A percentile compares a stretch with the other conserved stretches of the same genome.
These are phyloP conservation scores for Idris sp. DNA, from an alignment of 1,140 invertebrate species.

Conservation along the genomic window DNA sequence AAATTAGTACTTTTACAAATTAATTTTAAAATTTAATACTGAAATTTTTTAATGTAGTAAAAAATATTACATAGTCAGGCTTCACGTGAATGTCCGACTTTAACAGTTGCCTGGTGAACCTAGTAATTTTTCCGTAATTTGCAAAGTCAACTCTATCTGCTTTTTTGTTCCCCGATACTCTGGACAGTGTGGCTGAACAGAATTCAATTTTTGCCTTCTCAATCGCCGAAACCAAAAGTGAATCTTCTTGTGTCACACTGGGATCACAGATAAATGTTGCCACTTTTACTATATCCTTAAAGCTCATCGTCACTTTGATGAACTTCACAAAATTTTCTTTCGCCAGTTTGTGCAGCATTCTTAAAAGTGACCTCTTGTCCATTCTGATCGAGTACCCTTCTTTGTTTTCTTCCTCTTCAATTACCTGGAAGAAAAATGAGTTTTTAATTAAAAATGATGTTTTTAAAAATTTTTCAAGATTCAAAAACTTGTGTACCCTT, in stretches of 20 bases:
- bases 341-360: conserved; percentile 80
- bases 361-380: conserved; percentile 81
- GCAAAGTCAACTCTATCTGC: conserved; percentile 1
- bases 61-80: conserved; percentile 47
- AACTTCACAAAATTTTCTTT: conserved; percentile 81
- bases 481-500: too few species aligned
- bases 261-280: conserved; percentile 81
- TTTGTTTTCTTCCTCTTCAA: conserved; percentile 79
- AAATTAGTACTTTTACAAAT: neutral
- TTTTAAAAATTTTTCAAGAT: too few species aligned
- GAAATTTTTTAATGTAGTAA: neutral
- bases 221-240: conserved; percentile 80
- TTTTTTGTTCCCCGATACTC: conserved; percentile 28
- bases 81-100: conserved; percentile 52
- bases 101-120: conserved; percentile 31
- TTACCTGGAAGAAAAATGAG: conserved; percentile 69
- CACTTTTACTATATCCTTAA: conserved; percentile 75
- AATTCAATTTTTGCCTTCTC: conserved; percentile 83
- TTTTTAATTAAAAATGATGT: too few species aligned
- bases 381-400: conserved; percentile 80
- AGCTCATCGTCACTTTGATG: conserved; percentile 79
- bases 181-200: conserved; percentile 68
- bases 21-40: too few species aligned
- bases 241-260: conserved; percentile 77
- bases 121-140: conserved; percentile 22